Base-by-base conservation (phyloP, 2,888 invertebrate genomes). In the Leucozona laternaria region DNA sequence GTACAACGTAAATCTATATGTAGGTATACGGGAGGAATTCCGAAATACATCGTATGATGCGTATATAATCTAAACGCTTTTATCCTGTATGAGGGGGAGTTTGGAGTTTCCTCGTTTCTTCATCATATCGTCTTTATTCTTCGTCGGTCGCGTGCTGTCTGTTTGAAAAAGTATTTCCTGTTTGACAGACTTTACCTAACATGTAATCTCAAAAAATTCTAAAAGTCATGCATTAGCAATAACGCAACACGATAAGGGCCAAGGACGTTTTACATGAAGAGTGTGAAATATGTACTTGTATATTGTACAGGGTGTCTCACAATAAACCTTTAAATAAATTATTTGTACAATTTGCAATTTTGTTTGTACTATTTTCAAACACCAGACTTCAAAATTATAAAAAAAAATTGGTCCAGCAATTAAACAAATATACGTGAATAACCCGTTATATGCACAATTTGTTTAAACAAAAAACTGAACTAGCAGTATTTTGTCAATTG, bases 221-320 rank as follows among this genome's bases (percentile, higher is more conserved):
- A 62, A 68, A 78, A 73, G 81, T 81, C 85, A 81, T 85, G 85
- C 85, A 85, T 85, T 85, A 85, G 81, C 85, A 76, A 85, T 85
- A 85, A 85, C 81, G 81, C 81, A 72, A 68, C 68, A 62, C 68
- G 77, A 81, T 85, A 81, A 81, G 85, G 72, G 57, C 81, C 73
- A 81, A 72, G 81, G 81, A 85, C 50, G 66, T 25, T 31, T 20
- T 62, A 43, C 58, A 15, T 37, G 22, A 31, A 57, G 50, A 22
- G 48, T 66, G 48, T 66, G 20, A 64, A 28, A 17, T 31, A n/a
- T n/a, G n/a, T n/a, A 20, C 10, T 17, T 22, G 11, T 7, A 37
- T n/a, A 0, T n/a, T 31, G 0, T 22, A 25, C 22, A 68, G 53
- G 68, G 68, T 68, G 50, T 66, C 15, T 40, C 5, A 15, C 13